Evolutionary conservation across 2,797 vertebrate species (phyloP).

Genomic region (Periparus ater): DNA sequence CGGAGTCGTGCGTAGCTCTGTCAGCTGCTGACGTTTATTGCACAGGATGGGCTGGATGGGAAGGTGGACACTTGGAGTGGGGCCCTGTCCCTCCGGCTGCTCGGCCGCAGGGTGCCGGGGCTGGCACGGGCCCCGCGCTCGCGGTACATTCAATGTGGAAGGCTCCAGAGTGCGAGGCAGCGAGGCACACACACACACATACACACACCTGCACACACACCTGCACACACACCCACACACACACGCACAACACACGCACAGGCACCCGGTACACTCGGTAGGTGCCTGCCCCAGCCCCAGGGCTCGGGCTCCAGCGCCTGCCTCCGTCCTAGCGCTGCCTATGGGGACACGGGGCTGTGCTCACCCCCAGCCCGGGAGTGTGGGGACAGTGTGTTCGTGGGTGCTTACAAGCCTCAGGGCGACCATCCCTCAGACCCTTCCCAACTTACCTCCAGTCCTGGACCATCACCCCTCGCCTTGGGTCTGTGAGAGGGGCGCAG

Average conservation of each 20-base stretch:
- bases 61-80: slow-evolving; percentile 8
- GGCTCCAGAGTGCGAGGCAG: not conserved
- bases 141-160: not conserved
- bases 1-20: slow-evolving; percentile 33
- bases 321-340: not conserved
- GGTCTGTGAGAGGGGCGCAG: slow-evolving; percentile 38
- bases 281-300: not conserved
- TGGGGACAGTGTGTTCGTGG: not conserved
- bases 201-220: not conserved
- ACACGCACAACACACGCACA: not conserved
- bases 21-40: slow-evolving; percentile 78
- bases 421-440: not conserved
- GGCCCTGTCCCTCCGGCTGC: not conserved
- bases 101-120: not conserved
- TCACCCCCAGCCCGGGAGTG: not conserved
- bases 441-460: slow-evolving; percentile 50
- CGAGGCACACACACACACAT: not conserved
- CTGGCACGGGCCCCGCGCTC: not conserved
- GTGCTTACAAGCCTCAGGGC: not conserved
- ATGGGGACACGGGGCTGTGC: fast-evolving
- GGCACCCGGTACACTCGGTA: fast-evolving
- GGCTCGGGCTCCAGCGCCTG: not conserved
- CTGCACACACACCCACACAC: not conserved
- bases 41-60: slow-evolving; percentile 73
- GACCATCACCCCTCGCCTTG: not conserved